Evolutionary conservation across 2,888 invertebrate genomes (phyloP).

Genomic region (Mesodorylaimus sp.): DNA sequence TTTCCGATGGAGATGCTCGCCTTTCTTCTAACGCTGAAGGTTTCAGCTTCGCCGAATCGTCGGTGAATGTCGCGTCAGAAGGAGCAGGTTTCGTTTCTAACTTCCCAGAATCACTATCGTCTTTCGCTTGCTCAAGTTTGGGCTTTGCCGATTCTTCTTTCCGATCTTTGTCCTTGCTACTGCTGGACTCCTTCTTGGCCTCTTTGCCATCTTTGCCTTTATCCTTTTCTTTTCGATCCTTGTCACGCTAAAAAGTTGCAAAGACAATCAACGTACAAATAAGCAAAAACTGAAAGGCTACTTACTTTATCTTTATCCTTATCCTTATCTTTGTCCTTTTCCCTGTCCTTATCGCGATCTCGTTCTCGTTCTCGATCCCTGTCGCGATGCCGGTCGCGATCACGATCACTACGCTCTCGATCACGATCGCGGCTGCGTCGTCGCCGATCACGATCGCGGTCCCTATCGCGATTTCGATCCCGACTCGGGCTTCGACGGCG

Average conservation of each 20-base stretch:
- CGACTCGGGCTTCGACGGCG: background rate
- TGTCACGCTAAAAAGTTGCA: background rate
- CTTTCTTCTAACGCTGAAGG: too few relatives aligned
- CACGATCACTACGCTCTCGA: background rate
- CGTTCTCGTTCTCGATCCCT: background rate
- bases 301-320: background rate
- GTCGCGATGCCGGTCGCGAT: too few relatives aligned
- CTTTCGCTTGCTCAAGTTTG: too few relatives aligned
- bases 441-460: background rate
- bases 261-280: background rate
- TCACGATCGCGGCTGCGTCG: background rate
- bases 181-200: background rate
- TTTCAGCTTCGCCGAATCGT: too few relatives aligned
- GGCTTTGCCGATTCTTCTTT: background rate
- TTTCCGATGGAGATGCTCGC: too few relatives aligned
- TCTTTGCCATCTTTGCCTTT: background rate
- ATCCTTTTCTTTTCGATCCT: background rate
- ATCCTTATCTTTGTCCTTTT: slow-evolving; percentile 5
- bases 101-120: too few relatives aligned
- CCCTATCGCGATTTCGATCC: background rate
- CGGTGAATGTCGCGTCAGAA: too few relatives aligned
- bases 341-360: background rate
- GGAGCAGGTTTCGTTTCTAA: background rate
- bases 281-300: background rate
- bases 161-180: background rate